Conservation (phyloP, 2,113 vertebrate species). For the Pongo pygmaeus region DNA sequence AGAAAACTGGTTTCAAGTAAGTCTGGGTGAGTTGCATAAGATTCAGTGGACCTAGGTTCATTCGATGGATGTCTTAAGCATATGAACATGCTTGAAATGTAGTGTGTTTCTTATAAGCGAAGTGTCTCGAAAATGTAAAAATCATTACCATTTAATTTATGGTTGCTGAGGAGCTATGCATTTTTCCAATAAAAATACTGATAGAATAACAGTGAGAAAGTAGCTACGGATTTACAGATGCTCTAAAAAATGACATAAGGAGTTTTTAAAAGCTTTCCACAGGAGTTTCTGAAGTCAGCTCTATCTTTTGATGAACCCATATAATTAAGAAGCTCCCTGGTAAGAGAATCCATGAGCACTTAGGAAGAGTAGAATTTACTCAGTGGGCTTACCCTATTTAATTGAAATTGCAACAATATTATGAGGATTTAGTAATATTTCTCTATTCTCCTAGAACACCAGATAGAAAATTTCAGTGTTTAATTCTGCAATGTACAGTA, state of each 20-base stretch:
- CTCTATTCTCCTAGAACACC: background rate
- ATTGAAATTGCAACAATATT: background rate
- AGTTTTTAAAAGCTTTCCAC: background rate
- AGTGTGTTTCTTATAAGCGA: background rate
- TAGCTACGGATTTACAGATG: background rate
- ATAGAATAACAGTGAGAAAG: background rate
- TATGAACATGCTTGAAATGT: background rate
- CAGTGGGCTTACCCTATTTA: background rate
- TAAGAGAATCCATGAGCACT: background rate
- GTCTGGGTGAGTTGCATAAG: background rate
- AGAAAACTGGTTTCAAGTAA: conserved; percentile 2
- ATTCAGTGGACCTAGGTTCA: background rate
- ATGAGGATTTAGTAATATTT: background rate
- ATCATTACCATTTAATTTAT: background rate
- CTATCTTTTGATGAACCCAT: background rate
- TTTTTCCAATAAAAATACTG: background rate
- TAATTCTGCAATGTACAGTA: background rate
- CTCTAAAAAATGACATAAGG: background rate
- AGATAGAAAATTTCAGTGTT: background rate
- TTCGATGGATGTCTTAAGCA: background rate
- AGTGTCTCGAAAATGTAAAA: background rate
- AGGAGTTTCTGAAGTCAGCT: background rate
- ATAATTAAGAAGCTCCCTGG: background rate
- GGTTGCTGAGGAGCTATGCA: background rate
- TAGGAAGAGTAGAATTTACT: background rate